Conservation (phyloP, 1,140 invertebrate species). For the Neomicropteryx cornuta region DNA sequence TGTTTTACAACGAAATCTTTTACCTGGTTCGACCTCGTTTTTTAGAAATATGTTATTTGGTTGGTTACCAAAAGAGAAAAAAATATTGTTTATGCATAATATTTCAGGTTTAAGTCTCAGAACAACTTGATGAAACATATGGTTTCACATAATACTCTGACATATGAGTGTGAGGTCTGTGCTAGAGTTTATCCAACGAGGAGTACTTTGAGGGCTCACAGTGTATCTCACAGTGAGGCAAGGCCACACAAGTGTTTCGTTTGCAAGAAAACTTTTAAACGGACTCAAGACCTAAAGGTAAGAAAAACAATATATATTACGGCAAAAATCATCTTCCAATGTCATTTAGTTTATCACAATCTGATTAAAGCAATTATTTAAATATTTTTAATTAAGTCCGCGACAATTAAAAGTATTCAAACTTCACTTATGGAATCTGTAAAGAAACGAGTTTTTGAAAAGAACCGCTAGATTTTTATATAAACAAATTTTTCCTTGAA, state of each 20-base stretch:
- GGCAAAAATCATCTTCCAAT: slow-evolving; percentile 2
- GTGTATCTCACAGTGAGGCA: slow-evolving; percentile 57
- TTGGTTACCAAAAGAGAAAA: too few species aligned
- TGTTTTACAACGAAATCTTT: too few species aligned
- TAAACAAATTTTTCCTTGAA: too few species aligned
- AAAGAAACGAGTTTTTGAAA: too few species aligned
- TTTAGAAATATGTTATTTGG: too few species aligned
- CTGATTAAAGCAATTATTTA: too few species aligned
- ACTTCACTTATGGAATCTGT: too few species aligned
- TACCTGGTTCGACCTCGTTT: too few species aligned
- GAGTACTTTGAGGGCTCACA: slow-evolving; percentile 57
- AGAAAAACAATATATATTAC: slow-evolving; percentile 7
- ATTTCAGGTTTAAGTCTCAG: slow-evolving; percentile 56
- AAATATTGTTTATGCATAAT: slow-evolving; percentile 13
- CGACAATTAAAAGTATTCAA: too few species aligned
- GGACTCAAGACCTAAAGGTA: slow-evolving; percentile 63
- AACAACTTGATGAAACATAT: slow-evolving; percentile 54
- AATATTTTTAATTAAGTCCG: too few species aligned
- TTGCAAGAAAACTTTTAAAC: slow-evolving; percentile 64
- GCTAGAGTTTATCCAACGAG: slow-evolving; percentile 58
- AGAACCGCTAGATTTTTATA: too few species aligned
- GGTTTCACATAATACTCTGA: slow-evolving; percentile 46
- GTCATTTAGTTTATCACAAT: too few species aligned
- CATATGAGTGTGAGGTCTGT: slow-evolving; percentile 55
- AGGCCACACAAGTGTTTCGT: slow-evolving; percentile 57